Base-by-base conservation (phyloP, 2,113 vertebrate species). In the Sardina pilchardus region DNA sequence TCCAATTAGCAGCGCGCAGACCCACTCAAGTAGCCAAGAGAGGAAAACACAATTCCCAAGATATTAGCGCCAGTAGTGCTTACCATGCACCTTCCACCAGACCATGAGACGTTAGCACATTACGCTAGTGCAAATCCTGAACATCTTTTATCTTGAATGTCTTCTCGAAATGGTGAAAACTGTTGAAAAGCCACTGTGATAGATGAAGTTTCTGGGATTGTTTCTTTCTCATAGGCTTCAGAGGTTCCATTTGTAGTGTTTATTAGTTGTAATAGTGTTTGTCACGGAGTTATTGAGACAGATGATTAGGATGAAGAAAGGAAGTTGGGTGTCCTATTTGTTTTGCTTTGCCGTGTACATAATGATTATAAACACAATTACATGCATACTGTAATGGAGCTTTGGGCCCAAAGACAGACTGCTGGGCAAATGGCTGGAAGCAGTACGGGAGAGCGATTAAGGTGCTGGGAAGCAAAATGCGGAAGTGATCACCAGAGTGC, bases 1-100 rank as follows among this genome's bases (percentile, higher is more conserved):
- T 95, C 95, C 94, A 96, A 93, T 96, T 97, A 96, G 91, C 85
- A 93, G 92, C 90, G 93, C 91, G 90, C 93, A 93, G 91, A 90
- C 91, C 67, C 89, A 85, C 92, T 92, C 88, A 89, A 91, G 91
- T 94, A 94, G 86, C 90, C 90, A 92, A 89, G 90, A 91, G 84
- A 92, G 89, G 85, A 89, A 92, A 92, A 89, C 88, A 84, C 87
- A 88, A 91, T 90, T 93, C 92, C 92, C 93, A 85, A 86, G 92
- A 90, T 91, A 89, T 90, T 92, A 86, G 88, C 86, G 78, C 71
- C 86, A 84, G 83, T 80, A 85, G 26, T 89, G 90, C 90, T 87
- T 89, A 91, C 89, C 86, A 50, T 89, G 90, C 86, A 89, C 89
- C 86, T 89, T 90, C 85, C 5, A 80, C 85, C 89, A 90, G 89